Evolutionary conservation across 2,113 vertebrate genomes (phyloP).

Genomic region (Capreolus pygargus): DNA sequence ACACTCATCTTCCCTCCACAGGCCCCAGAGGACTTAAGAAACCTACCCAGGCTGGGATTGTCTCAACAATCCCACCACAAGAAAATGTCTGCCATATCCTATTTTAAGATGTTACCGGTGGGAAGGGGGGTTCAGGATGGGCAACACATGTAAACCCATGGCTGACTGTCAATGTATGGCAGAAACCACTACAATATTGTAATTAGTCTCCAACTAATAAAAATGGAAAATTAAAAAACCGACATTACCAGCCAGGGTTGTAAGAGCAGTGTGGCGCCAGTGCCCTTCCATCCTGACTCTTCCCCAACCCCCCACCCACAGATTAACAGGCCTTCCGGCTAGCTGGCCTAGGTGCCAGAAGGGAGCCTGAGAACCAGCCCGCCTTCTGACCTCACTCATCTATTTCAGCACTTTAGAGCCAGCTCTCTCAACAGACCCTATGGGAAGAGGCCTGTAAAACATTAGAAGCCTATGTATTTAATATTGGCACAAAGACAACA

Average conservation of each 20-base stretch:
- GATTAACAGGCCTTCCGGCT: background rate
- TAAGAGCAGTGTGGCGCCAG: accelerated
- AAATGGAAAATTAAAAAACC: too few relatives aligned
- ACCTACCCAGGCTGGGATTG: too few relatives aligned
- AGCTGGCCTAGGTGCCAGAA: background rate
- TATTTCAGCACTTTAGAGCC: too few relatives aligned
- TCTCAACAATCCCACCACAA: background rate
- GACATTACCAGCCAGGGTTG: background rate
- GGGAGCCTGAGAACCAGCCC: background rate
- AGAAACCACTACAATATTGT: too few relatives aligned
- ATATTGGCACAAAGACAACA: too few relatives aligned
- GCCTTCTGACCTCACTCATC: background rate
- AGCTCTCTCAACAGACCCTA: background rate
- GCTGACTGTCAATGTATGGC: too few relatives aligned
- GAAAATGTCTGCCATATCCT: background rate
- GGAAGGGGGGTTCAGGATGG: too few relatives aligned
- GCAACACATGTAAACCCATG: too few relatives aligned
- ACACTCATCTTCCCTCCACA: background rate
- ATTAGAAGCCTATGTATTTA: background rate
- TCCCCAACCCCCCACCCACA: accelerated
- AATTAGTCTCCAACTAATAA: too few relatives aligned
- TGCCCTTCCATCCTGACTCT: accelerated
- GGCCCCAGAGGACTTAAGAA: background rate
- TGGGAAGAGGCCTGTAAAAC: accelerated
- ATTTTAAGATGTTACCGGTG: too few relatives aligned